Conservation (phyloP, 2,113 vertebrate species). For the Heterochromis multidens region DNA sequence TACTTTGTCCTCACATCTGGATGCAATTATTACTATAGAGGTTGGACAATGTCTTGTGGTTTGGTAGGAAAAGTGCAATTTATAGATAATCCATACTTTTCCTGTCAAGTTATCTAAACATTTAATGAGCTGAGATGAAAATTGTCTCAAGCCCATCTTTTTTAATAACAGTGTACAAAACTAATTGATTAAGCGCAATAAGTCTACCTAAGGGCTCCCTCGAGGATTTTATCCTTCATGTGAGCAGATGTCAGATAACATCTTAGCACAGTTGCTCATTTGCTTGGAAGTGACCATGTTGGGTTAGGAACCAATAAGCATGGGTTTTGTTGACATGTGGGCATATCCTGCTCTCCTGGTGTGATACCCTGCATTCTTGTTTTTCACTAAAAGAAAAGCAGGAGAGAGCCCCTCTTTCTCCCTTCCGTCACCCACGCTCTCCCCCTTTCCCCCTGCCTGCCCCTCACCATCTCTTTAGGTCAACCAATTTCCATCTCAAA, state of each 20-base stretch:
- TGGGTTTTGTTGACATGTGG: constrained; percentile 58
- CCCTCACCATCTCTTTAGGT: constrained; percentile 68
- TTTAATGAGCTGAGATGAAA: background rate
- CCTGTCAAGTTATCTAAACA: constrained; percentile 1
- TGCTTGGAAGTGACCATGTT: constrained; percentile 36
- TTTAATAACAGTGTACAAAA: background rate
- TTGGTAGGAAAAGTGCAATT: constrained; percentile 23
- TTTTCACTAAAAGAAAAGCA: constrained; percentile 53
- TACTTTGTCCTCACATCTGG: constrained; percentile 65
- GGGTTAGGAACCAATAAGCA: constrained; percentile 22
- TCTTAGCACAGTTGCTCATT: constrained; percentile 13
- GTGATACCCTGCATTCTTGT: constrained; percentile 61
- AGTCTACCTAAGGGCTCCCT: background rate
- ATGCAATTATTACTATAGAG: constrained; percentile 42
- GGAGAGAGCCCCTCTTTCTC: constrained; percentile 21
- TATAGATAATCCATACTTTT: constrained; percentile 23
- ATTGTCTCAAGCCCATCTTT: background rate
- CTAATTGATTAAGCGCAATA: background rate
- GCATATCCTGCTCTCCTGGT: constrained; percentile 53
- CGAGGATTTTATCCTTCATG: background rate
- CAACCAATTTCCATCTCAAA: constrained; percentile 78
- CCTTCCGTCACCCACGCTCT: constrained; percentile 19
- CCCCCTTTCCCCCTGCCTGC: constrained; percentile 40
- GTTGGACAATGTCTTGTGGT: constrained; percentile 26
- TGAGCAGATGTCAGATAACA: constrained; percentile 34